Evolutionary conservation across 1,140 invertebrate species (phyloP), one percentile per base, ranked within the genome.

Genomic region (Drosophila grimshawi): DNA sequence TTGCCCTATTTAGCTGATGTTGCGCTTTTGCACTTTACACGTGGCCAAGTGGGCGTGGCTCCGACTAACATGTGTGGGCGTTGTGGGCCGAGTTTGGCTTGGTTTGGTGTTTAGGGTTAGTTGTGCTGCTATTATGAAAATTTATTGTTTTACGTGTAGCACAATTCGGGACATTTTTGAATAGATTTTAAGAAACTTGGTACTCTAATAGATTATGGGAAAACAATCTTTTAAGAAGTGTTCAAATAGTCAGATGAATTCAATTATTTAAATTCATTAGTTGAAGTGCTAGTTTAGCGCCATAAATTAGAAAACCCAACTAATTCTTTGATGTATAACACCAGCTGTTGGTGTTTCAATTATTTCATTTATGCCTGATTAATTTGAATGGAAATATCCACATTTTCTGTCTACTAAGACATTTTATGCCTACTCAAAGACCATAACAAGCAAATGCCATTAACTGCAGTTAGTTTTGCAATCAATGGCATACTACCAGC

Each of bases 81-180:
- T 37, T 10, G 27, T 43, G 10, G 39, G 39, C 39, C 39, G 5
- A 43, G 39, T 43, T 43, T 19, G 19, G 19, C 19, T 19, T 19
- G 59, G 56, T 66, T 57, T 64, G 72, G 62, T 48, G 37, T n/a
- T 8, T 11, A 41, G 41, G 39, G 11, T 66, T 43, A 41, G 45
- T 43, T 39, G 29, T 33, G 55, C 56, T 66, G 65, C 62, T 80
- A 77, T 83, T 88, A 77, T 72, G 80, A 77, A 70, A 86, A 86
- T 86, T 86, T 86, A 86, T 86, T 81, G 78, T 79, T 86, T 86
- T 81, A 86, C 78, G 78, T 86, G 80, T 51, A 52, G 67, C 67
- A 73, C 72, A 76, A 76, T 86, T 79, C 74, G 33, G 48, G 49
- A 6, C 61, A 62, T 53, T 78, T 85, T 75, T 78, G 53, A 69